Conservation (phyloP, 2,888 invertebrate genomes). For the Phlogophora meticulosa region DNA sequence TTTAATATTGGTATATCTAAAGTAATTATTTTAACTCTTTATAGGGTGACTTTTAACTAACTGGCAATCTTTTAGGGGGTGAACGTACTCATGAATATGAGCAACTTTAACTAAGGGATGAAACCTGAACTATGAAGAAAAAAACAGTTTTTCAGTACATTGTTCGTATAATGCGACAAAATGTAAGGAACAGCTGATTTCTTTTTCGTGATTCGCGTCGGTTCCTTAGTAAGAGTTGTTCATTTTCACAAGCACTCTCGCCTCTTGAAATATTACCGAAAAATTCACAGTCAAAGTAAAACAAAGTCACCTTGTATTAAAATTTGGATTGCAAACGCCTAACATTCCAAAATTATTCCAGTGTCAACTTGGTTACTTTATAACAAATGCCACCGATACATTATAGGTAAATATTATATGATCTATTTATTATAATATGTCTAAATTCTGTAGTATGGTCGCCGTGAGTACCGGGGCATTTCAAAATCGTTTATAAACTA, state of each 20-base stretch:
- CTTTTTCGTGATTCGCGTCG: no score
- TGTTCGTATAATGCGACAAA: no score
- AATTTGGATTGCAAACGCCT: slow-evolving; percentile 72
- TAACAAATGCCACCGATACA: slow-evolving; percentile 78
- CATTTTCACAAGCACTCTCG: no score
- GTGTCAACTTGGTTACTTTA: slow-evolving; percentile 68
- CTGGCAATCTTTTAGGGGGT: no score
- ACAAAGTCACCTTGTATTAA: slow-evolving; percentile 1
- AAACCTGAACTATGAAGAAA: background rate
- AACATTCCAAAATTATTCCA: slow-evolving; percentile 81
- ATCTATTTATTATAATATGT: slow-evolving; percentile 60
- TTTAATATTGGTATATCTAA: slow-evolving; percentile 57
- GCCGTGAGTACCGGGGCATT: slow-evolving; percentile 83
- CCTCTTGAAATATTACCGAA: background rate
- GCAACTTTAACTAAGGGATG: no score
- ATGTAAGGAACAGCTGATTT: no score
- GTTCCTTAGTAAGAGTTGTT: no score
- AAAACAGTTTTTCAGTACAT: background rate
- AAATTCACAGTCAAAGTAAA: no score
- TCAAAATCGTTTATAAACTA: slow-evolving; percentile 67
- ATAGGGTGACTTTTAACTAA: background rate
- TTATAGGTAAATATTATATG: slow-evolving; percentile 70
- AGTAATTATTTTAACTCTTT: slow-evolving; percentile 61
- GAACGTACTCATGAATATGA: no score
- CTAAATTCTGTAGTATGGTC: slow-evolving; percentile 56